These are phyloP conservation scores for Dasypus novemcinctus DNA, from an alignment of 2,113 vertebrate species.

Conservation along the genomic window DNA sequence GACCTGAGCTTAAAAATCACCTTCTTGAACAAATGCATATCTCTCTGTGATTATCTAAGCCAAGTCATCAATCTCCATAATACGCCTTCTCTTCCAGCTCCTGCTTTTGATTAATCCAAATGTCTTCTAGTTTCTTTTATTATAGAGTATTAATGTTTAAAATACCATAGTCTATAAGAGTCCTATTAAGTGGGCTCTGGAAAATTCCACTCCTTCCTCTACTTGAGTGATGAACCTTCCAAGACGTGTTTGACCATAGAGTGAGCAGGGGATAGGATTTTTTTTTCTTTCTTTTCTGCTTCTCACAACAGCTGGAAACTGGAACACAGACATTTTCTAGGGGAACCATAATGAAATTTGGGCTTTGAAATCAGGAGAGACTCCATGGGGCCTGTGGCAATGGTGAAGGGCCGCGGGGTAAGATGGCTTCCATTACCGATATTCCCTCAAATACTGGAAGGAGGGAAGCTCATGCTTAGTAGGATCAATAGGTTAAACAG, in stretches of 20 bases:
- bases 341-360: not conserved
- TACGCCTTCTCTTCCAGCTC: conserved; percentile 38
- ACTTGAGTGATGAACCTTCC: not conserved
- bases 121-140: conserved; percentile 65
- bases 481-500: not conserved
- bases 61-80: conserved; percentile 63
- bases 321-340: not conserved
- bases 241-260: not conserved
- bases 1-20: conserved; percentile 44
- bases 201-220: conserved; percentile 43
- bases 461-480: not conserved
- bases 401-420: too few relatives aligned
- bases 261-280: not conserved
- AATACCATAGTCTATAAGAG: conserved; percentile 50
- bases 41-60: conserved; percentile 59
- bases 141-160: conserved; percentile 72
- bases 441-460: not conserved
- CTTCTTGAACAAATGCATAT: conserved; percentile 44
- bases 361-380: not conserved
- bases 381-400: not conserved
- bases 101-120: conserved; percentile 65
- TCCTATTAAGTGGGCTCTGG: conserved; percentile 52
- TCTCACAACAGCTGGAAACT: not conserved
- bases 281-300: fast-evolving
- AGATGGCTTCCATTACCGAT: not conserved